These are phyloP conservation scores for Epicampocera succincta DNA, from an alignment of 2,888 invertebrate genomes.

Conservation along the genomic window DNA sequence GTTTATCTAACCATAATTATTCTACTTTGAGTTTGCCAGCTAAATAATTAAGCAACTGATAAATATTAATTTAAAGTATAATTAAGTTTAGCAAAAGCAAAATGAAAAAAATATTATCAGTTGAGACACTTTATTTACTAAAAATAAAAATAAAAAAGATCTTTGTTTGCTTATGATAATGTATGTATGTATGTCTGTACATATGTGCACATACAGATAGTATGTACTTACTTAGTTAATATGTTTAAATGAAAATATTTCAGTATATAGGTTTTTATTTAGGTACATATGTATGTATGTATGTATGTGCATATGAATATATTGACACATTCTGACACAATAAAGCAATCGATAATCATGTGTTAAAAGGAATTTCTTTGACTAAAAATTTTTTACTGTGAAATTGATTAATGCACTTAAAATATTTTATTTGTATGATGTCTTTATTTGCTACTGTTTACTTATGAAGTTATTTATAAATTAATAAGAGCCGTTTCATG, in stretches of 20 bases:
- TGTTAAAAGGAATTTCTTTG: constrained; percentile 6
- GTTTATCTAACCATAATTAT: constrained; percentile 50
- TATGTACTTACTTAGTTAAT: no score
- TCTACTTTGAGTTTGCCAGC: constrained; percentile 20
- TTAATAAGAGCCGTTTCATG: no score
- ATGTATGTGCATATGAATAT: no score
- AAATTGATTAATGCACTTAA: no score
- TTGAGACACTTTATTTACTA: constrained; percentile 44
- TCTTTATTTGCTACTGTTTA: no score
- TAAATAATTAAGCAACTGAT: constrained; percentile 55
- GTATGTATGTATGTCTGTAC: not conserved
- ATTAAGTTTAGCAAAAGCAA: constrained; percentile 50
- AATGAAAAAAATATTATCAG: constrained; percentile 52
- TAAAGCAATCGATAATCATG: constrained; percentile 33
- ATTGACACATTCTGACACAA: no score
- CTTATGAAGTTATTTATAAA: no score
- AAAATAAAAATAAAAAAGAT: constrained; percentile 26
- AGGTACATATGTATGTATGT: no score
- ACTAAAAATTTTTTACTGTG: no score
- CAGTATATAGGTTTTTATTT: no score
- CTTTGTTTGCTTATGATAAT: constrained; percentile 35
- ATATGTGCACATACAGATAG: not conserved
- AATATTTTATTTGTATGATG: no score
- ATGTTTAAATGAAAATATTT: no score
- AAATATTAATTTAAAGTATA: constrained; percentile 55